A percentile compares a stretch with the other conserved stretches of the same genome.
These are phyloP conservation scores for Drosophila subpulchrella DNA, from an alignment of 1,140 invertebrate genomes.

Conservation along the genomic window DNA sequence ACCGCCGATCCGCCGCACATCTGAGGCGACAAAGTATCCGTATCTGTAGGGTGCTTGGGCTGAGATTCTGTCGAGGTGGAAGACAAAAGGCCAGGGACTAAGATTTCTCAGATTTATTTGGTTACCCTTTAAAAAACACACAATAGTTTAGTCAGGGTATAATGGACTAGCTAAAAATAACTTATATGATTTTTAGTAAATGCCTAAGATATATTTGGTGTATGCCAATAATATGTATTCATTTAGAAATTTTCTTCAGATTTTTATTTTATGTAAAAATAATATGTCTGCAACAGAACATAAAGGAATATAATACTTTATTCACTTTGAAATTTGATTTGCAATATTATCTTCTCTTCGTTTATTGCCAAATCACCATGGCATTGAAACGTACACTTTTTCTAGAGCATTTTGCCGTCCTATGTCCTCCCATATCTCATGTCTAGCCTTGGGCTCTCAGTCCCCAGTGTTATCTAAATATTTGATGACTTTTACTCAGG, in stretches of 20 bases:
- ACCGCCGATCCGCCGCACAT: constrained; percentile 70
- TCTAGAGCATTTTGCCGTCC: constrained; percentile 6
- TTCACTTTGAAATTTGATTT: not conserved
- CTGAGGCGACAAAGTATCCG: constrained; percentile 13
- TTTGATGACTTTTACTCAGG: constrained; percentile 62
- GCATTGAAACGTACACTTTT: constrained; percentile 4
- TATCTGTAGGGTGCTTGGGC: constrained; percentile 15
- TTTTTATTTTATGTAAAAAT: not conserved
- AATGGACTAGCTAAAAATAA: not conserved
- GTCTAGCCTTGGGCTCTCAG: constrained; percentile 48
- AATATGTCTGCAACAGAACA: no score
- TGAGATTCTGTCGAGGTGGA: constrained; percentile 12
- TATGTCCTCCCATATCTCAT: constrained; percentile 29
- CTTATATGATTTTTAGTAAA: no score
- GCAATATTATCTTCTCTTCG: not conserved
- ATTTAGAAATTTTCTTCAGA: no score
- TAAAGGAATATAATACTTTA: not conserved
- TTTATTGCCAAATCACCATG: not conserved
- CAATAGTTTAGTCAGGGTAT: not conserved
- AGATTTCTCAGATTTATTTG: constrained; percentile 21
- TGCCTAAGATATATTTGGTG: no score
- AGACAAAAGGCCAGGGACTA: constrained; percentile 40
- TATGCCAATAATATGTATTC: no score
- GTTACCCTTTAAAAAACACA: constrained; percentile 14
- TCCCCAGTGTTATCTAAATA: constrained; percentile 61